Conservation (phyloP, 2,113 vertebrate genomes). For the Microcebus ravelobensis region DNA sequence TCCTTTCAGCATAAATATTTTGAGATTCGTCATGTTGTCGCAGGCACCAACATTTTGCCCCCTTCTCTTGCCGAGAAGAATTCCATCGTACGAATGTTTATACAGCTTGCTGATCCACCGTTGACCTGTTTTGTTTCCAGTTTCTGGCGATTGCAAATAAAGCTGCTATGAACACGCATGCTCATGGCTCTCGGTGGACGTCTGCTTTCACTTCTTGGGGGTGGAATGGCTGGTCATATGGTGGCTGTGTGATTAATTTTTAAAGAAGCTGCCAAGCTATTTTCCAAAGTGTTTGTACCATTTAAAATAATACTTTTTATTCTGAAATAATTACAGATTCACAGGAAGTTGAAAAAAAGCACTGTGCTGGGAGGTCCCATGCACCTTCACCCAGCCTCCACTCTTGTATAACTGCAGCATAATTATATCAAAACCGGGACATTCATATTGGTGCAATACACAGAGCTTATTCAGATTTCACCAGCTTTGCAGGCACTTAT, state of each 20-base stretch:
- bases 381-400: too few species aligned
- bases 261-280: neutral
- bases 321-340: neutral
- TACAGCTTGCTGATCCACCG: neutral
- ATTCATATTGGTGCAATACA: too few species aligned
- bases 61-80: neutral
- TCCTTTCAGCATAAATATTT: neutral
- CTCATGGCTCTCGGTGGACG: fast-evolving
- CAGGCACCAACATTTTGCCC: neutral
- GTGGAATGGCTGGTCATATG: neutral
- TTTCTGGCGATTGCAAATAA: neutral
- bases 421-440: too few species aligned
- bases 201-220: neutral
- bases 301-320: neutral
- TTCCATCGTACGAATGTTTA: too few species aligned
- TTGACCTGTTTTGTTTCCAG: neutral
- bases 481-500: too few species aligned
- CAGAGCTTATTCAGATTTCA: too few species aligned
- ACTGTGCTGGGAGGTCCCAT: too few species aligned
- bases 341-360: too few species aligned
- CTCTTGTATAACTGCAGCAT: too few species aligned
- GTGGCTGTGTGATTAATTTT: neutral
- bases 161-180: fast-evolving
- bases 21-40: neutral
- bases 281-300: neutral